These are phyloP conservation scores for Diachrysia chrysitis DNA, from an alignment of 2,888 invertebrate species.

Conservation along the genomic window DNA sequence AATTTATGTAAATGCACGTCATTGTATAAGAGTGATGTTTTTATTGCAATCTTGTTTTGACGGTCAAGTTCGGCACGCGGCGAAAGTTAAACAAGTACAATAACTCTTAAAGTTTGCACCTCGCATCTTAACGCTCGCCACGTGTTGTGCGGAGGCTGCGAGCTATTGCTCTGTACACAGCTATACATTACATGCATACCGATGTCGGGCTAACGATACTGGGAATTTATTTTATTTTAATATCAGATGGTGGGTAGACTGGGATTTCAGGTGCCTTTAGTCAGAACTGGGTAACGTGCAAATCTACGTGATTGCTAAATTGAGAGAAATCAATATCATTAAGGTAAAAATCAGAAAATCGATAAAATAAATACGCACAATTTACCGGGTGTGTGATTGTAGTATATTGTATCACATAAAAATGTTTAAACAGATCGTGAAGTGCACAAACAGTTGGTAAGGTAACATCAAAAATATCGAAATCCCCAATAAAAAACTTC, in stretches of 20 bases:
- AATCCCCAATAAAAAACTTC: constrained; percentile 35
- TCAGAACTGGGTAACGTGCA: constrained; percentile 23
- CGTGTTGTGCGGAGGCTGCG: constrained; percentile 31
- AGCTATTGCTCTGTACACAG: constrained; percentile 20
- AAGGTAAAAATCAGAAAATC: constrained; percentile 14
- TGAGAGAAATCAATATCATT: constrained; percentile 9
- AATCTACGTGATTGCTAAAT: background rate
- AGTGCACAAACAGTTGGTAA: background rate
- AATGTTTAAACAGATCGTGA: constrained; percentile 15
- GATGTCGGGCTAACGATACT: constrained; percentile 14
- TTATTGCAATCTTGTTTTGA: constrained; percentile 86
- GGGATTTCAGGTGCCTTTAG: constrained; percentile 16
- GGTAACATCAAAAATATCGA: constrained; percentile 33
- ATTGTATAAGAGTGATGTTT: constrained; percentile 86
- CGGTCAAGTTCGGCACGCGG: constrained; percentile 85
- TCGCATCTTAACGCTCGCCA: constrained; percentile 30
- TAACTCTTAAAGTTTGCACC: constrained; percentile 59
- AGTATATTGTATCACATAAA: constrained; percentile 2
- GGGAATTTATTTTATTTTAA: constrained; percentile 16
- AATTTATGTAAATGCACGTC: constrained; percentile 88
- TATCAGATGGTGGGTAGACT: constrained; percentile 2
- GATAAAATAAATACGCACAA: constrained; percentile 18
- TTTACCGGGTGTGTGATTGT: background rate
- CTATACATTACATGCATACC: background rate
- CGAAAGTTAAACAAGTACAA: constrained; percentile 79